These are phyloP conservation scores for Ganaspis brasiliensis DNA, from an alignment of 2,888 invertebrate genomes.

Conservation along the genomic window DNA sequence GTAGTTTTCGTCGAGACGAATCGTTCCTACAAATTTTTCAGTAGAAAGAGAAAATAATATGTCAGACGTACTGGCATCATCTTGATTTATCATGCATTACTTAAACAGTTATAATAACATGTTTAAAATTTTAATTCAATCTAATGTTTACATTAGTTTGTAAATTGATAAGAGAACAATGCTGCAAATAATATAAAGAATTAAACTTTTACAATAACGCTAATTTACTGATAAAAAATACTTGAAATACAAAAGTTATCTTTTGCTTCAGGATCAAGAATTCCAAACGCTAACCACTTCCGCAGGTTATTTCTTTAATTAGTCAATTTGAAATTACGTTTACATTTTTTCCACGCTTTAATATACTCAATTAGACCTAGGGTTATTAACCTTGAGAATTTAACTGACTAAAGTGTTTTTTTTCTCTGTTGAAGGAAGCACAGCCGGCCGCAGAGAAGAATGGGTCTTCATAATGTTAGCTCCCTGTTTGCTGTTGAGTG, in stretches of 20 bases:
- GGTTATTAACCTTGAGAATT: constrained; percentile 1
- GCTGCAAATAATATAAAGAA: background rate
- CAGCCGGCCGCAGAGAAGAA: constrained; percentile 66
- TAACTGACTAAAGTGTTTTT: constrained; percentile 11
- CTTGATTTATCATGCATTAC: background rate
- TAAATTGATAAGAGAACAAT: background rate
- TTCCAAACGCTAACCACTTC: constrained; percentile 5
- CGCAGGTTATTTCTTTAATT: constrained; percentile 1
- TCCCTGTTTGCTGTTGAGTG: constrained; percentile 68
- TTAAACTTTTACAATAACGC: background rate
- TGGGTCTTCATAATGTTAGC: constrained; percentile 70
- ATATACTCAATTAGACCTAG: background rate
- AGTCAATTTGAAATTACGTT: background rate
- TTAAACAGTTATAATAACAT: background rate
- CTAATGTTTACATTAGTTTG: no score
- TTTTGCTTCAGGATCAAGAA: background rate
- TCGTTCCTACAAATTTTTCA: background rate
- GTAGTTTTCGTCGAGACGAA: background rate
- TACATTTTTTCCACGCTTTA: background rate
- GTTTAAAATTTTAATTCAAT: background rate
- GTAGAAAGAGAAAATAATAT: background rate
- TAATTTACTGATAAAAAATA: constrained; percentile 8
- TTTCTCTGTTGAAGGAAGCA: constrained; percentile 67
- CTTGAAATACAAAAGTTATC: constrained; percentile 2
- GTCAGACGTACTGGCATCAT: background rate